Evolutionary conservation across 2,888 invertebrate species (phyloP).

Genomic region (Deilephila porcellus): DNA sequence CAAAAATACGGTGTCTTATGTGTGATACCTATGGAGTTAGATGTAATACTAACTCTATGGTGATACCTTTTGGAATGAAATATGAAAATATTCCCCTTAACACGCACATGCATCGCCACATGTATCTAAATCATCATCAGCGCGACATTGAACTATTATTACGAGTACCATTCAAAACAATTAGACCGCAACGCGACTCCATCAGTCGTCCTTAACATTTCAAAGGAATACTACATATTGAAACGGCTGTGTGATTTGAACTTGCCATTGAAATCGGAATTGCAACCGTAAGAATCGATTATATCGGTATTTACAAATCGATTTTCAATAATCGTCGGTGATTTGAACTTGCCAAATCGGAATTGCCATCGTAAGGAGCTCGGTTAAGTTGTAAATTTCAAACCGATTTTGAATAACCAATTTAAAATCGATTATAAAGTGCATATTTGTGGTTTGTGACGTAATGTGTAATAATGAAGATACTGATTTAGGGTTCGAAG

Average conservation of each 20-base stretch:
- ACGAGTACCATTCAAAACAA: constrained; percentile 40
- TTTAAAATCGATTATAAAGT: not conserved
- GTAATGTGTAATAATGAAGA: not conserved
- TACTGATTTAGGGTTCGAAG: not conserved
- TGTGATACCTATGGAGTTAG: no score
- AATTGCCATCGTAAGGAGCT: not conserved
- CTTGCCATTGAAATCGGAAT: constrained; percentile 11
- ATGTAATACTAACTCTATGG: no score
- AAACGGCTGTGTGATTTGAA: not conserved
- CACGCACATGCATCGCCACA: constrained; percentile 37
- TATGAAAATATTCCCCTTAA: constrained; percentile 39
- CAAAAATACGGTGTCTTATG: no score
- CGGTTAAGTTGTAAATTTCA: not conserved
- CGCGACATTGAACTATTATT: constrained; percentile 66
- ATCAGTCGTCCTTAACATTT: constrained; percentile 42
- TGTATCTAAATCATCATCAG: constrained; percentile 47
- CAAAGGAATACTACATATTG: constrained; percentile 15
- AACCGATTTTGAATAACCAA: not conserved
- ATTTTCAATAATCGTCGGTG: not conserved
- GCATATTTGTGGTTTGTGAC: not conserved
- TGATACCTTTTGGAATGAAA: not conserved
- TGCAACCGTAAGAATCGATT: not conserved
- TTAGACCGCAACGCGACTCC: constrained; percentile 36
- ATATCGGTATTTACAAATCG: no score
- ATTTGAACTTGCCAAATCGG: not conserved